Conservation (phyloP, 2,113 vertebrate genomes). For the Sorex araneus region DNA sequence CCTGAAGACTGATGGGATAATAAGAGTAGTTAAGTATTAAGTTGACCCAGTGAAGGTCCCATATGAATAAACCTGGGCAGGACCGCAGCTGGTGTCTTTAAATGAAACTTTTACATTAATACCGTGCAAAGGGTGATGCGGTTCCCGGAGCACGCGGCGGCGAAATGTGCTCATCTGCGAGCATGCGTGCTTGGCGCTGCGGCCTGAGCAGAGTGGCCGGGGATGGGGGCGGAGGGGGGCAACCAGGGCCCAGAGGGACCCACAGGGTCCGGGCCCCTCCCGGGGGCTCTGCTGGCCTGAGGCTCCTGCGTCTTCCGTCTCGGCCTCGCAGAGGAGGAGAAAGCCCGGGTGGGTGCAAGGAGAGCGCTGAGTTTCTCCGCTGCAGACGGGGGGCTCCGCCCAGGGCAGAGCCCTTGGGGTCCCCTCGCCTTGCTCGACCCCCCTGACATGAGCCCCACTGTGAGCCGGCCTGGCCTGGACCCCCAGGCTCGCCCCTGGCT, state of each 20-base stretch:
- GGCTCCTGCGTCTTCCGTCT: not conserved
- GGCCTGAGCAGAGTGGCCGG: slow-evolving; percentile 39
- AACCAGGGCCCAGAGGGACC: slow-evolving; percentile 15
- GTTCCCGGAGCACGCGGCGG: slow-evolving; percentile 81
- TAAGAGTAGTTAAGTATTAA: slow-evolving; percentile 95
- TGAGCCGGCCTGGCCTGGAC: not conserved
- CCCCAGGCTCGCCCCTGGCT: not conserved
- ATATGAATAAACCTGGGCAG: slow-evolving; percentile 91
- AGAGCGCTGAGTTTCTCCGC: not conserved
- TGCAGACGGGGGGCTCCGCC: not conserved
- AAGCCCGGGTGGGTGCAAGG: slow-evolving; percentile 22
- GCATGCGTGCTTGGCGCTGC: not conserved
- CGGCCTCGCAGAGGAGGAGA: slow-evolving; percentile 54
- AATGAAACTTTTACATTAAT: slow-evolving; percentile 91
- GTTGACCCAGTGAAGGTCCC: slow-evolving; percentile 94
- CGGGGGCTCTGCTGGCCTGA: not conserved
- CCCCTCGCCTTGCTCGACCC: not conserved
- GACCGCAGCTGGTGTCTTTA: slow-evolving; percentile 92
- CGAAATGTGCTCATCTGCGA: slow-evolving; percentile 68
- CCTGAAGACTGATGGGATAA: slow-evolving; percentile 94
- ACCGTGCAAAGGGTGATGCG: slow-evolving; percentile 88
- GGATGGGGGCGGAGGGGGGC: not conserved
- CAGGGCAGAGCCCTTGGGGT: not conserved
- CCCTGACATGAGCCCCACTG: not conserved
- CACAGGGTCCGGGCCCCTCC: not conserved